Evolutionary conservation across 2,113 vertebrate species (phyloP).

Genomic region (Eulemur macaco): DNA sequence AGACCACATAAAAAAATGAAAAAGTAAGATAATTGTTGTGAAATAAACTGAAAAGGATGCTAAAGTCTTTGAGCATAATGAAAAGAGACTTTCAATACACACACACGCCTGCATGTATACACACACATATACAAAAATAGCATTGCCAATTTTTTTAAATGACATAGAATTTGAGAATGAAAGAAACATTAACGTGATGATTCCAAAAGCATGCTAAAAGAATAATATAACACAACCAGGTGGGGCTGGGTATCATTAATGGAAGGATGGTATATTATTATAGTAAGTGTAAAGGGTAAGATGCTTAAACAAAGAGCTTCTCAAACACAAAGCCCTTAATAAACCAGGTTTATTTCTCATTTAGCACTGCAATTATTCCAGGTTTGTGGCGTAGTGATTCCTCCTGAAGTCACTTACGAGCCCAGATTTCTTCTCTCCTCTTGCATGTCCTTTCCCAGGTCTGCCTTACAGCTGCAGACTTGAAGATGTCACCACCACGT

Average conservation of each 20-base stretch:
- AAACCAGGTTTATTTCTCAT: not conserved
- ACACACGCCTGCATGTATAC: not conserved
- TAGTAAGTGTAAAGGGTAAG: not conserved
- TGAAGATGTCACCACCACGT: not conserved
- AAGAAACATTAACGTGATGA: not conserved
- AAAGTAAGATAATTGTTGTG: not conserved
- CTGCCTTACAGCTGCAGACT: not conserved
- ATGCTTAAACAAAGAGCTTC: not conserved
- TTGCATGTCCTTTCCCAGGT: rapidly evolving
- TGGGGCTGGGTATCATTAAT: not conserved
- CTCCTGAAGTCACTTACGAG: not conserved
- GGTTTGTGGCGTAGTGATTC: not conserved
- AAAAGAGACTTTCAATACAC: not conserved
- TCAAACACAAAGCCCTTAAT: not conserved
- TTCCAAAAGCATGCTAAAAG: not conserved
- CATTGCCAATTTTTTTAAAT: not conserved
- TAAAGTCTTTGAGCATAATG: not conserved
- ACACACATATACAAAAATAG: not conserved
- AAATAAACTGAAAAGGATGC: not conserved
- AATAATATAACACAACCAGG: not conserved
- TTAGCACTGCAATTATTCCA: not conserved
- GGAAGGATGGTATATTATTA: not conserved
- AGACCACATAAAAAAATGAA: not conserved
- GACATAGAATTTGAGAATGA: not conserved
- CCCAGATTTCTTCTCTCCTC: too few relatives aligned